A percentile compares a stretch with the other conserved stretches of the same genome.
phyloP scores from a whole-genome alignment of 2,888 invertebrate genomes.

The Lycocerus yunnanus region DNA sequence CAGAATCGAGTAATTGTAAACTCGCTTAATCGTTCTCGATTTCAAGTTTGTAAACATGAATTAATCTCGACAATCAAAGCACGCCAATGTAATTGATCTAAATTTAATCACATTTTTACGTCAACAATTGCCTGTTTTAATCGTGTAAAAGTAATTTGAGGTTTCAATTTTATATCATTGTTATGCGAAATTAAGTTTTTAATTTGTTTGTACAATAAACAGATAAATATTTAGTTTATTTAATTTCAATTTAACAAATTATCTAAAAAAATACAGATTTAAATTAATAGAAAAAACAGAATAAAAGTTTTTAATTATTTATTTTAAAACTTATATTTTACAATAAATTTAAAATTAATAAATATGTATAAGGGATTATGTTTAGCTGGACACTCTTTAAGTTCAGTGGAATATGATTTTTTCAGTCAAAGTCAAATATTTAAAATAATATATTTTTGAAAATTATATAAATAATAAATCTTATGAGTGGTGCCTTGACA shows the following conservation, averaged over 20 bases:
- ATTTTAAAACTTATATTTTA: neutral
- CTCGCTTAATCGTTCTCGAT: conserved; percentile 22
- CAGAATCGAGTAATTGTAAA: conserved; percentile 12
- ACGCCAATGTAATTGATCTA: conserved; percentile 42
- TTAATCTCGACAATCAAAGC: conserved; percentile 45
- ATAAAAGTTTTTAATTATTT: neutral
- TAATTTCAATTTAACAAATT: conserved; percentile 22
- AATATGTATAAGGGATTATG: too few relatives aligned
- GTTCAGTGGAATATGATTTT: too few relatives aligned
- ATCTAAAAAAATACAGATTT: neutral
- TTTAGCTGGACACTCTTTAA: too few relatives aligned
- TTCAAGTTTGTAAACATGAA: conserved; percentile 44
- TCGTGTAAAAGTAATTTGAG: conserved; percentile 53
- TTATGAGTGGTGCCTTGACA: too few relatives aligned
- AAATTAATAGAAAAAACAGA: neutral
- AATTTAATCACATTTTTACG: conserved; percentile 53
- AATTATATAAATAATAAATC: too few relatives aligned
- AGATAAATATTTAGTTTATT: conserved; percentile 47
- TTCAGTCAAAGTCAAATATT: too few relatives aligned
- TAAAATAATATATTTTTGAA: too few relatives aligned
- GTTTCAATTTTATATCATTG: conserved; percentile 51
- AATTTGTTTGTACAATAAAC: conserved; percentile 43
- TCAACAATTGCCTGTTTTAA: conserved; percentile 50
- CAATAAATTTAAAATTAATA: too few relatives aligned
- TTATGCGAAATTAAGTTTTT: conserved; percentile 47